Evolutionary conservation across 2,113 vertebrate species (phyloP), one percentile per base, ranked within the genome.

Genomic region (Hippocampus barbouri): DNA sequence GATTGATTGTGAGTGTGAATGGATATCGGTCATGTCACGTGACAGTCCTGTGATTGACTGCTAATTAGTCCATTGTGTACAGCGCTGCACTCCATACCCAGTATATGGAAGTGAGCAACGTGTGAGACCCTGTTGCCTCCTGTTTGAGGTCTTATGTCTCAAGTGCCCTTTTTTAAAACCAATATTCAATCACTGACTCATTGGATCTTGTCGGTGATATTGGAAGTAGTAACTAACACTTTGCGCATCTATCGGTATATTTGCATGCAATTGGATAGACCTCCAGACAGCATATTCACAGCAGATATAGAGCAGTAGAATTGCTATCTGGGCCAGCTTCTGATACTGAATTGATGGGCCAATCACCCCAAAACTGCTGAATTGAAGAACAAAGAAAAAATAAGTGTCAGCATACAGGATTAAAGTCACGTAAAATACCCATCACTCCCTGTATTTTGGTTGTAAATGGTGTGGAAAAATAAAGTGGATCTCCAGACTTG

Each of bases 321-420:
- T 69, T 79, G 83, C 88, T 89, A 90, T 89, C 87, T 77, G 25
- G 64, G 74, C 54, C 77, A 79, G 79, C 78, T 87, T 76, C 81
- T 87, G 89, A 90, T 89, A 87, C 76, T 89, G 87, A 88, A 88
- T 88, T 90, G 89, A 90, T 89, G 87, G 82, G 79, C 81, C 79
- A 88, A 88, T 90, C 84, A 78, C 78, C 76, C 81, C 80, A 73
- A 83, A 76, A 85, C 85, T 79, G 86, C 85, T 79, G 87, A 83
- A 87, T 85, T 82, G 79, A 79, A 86, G 88, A 89, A 88, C 87
- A 89, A 89, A 88, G 69, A 72, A 76, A 10, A 78, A 88, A 89
- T 87, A 87, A 89, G 80, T 86, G 61, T 1, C 60, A 59, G 54
- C 73, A 71, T 66, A 81, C 70, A 74, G 74, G 64, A 74, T 81